These are phyloP conservation scores for Andrena flavipes DNA, from an alignment of 2,888 invertebrate genomes.

Conservation along the genomic window DNA sequence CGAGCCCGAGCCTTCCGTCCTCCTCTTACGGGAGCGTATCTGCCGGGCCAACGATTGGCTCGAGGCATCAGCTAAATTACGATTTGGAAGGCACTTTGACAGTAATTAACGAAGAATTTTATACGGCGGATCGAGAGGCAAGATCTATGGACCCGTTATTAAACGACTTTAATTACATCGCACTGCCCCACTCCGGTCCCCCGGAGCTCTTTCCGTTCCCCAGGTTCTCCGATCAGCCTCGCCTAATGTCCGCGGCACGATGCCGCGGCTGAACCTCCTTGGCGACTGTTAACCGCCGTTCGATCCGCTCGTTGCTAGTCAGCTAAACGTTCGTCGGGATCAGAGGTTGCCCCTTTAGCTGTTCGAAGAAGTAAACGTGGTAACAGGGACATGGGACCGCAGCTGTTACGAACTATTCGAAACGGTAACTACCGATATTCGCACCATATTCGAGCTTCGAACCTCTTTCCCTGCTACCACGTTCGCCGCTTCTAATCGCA, in stretches of 20 bases:
- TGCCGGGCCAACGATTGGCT: constrained; percentile 27
- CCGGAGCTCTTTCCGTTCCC: background rate
- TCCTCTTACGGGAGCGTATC: background rate
- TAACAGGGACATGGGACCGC: too few species aligned
- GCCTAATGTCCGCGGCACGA: constrained; percentile 18
- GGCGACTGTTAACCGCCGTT: background rate
- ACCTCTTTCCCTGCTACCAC: background rate
- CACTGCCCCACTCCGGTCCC: constrained; percentile 32
- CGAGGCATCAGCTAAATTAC: constrained; percentile 65
- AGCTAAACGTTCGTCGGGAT: too few species aligned
- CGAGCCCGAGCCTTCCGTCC: background rate
- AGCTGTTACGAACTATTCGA: too few species aligned
- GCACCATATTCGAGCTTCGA: background rate
- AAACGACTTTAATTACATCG: constrained; percentile 74
- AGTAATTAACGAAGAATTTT: constrained; percentile 77
- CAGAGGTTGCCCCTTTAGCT: too few species aligned
- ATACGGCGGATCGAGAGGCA: constrained; percentile 61
- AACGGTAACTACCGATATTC: too few species aligned
- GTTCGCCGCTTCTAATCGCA: background rate
- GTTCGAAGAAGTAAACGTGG: too few species aligned
- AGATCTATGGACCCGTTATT: constrained; percentile 71
- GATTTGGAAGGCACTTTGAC: constrained; percentile 73
- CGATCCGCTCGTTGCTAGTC: background rate
- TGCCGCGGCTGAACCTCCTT: background rate
- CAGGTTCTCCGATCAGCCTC: constrained; percentile 5